Percentiles rank a stretch among this genome's conserved stretches.
Conservation (phyloP, 1,140 invertebrate species). For the Caenorhabditis tropicalis region DNA sequence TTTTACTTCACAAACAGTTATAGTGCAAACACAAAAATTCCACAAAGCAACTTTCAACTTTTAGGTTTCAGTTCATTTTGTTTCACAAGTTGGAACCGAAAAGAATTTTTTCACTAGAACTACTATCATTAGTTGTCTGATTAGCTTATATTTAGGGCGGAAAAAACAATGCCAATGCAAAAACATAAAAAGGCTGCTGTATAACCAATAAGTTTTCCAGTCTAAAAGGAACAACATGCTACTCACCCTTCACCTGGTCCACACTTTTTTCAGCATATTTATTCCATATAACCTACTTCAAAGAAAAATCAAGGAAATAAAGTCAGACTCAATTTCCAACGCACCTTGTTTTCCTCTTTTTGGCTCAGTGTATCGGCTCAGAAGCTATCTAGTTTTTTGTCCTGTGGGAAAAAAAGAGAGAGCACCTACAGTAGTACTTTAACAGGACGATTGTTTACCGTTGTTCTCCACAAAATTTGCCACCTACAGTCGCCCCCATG, state of each 20-base stretch:
- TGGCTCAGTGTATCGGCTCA: neutral
- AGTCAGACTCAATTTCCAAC: constrained; percentile 15
- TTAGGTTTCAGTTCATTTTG: too few relatives aligned
- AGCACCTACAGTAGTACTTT: constrained; percentile 40
- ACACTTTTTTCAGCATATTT: neutral
- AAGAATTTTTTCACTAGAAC: too few relatives aligned
- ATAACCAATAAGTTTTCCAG: too few relatives aligned
- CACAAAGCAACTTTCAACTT: too few relatives aligned
- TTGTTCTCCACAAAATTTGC: constrained; percentile 30
- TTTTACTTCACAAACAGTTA: too few relatives aligned
- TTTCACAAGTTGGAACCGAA: too few relatives aligned
- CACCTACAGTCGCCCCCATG: neutral
- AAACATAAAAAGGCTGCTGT: too few relatives aligned
- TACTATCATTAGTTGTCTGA: neutral
- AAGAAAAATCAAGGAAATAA: neutral
- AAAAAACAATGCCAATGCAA: neutral
- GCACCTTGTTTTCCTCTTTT: constrained; percentile 4
- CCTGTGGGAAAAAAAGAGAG: neutral
- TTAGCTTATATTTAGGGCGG: neutral
- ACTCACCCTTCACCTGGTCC: too few relatives aligned
- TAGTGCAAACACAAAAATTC: too few relatives aligned
- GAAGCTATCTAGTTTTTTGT: constrained; percentile 22
- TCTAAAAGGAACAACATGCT: too few relatives aligned
- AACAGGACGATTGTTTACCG: constrained; percentile 43
- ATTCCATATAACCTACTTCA: neutral